Base-by-base conservation (phyloP, 2,113 vertebrate genomes). In the Aspiorhynchus laticeps region DNA sequence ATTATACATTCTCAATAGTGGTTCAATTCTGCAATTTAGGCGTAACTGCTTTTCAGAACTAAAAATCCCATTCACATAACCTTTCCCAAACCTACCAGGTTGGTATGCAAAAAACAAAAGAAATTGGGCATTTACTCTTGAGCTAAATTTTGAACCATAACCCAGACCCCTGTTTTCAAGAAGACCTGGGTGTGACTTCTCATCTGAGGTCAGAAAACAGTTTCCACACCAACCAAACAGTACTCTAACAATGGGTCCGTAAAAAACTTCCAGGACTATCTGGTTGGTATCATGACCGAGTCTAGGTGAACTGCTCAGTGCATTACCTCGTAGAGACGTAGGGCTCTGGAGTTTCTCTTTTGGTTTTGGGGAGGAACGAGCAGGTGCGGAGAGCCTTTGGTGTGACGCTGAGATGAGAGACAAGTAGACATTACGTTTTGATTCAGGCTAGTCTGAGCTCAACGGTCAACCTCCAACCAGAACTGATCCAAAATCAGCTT, bases 281-380 rank as follows among this genome's bases (percentile, higher is more conserved):
- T 33, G 19, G n/a, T 43, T 28, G 17, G 28, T 48, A 9, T 71
- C 28, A 51, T 46, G 63, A 21, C 51, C 6, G 46, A 83, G 69
- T 77, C 14, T 28, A 53, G 61, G 14, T 14, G 63, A 46, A 69
- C 74, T 38, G 24, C 26, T 43, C 33, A 78, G 73, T 84, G 56
- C 88, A 91, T 98, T 99, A 99, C 97, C 97, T 99, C 97, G 95
- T 94, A 97, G 96, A 94, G 97, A 90, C 87, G 96, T 94, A 91
- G 97, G 96, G 93, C 94, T 96, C 96, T 96, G 96, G 94, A 98
- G 96, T 91, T 95, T 97, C 95, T 96, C 96, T 97, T 99, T 99
- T 95, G 96, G 93, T 98, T 99, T 99, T 95, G 97, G 98, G 93
- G 97, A 97, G 92, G 96, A 95, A 90, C 96, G 96, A 93, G 76